These are phyloP conservation scores for Pomatorhinus ruficollis DNA, from an alignment of 2,113 vertebrate genomes.

Conservation along the genomic window DNA sequence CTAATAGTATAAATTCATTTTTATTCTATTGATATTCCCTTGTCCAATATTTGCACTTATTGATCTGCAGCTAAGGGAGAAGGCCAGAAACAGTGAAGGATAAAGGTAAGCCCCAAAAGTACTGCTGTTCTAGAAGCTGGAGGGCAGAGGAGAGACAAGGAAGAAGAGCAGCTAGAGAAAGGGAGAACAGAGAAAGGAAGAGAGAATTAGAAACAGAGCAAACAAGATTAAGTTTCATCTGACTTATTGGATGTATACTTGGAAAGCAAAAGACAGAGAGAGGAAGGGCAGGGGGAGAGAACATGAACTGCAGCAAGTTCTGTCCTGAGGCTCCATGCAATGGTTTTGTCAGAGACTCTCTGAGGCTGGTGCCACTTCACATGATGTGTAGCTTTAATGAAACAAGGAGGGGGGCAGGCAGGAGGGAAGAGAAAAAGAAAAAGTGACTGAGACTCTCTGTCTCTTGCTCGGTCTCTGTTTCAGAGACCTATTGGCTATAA, in stretches of 20 bases:
- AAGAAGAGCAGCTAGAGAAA: background rate
- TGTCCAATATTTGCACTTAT: slow-evolving; percentile 38
- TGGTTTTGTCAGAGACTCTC: slow-evolving; percentile 36
- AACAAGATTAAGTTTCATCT: slow-evolving; percentile 62
- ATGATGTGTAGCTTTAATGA: slow-evolving; percentile 73
- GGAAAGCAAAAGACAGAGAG: slow-evolving; percentile 24
- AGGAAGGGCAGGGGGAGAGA: slow-evolving; percentile 22
- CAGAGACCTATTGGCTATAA: slow-evolving; percentile 61
- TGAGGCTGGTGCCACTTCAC: background rate
- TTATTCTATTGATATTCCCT: slow-evolving; percentile 49
- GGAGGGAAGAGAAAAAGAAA: background rate
- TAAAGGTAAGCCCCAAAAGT: slow-evolving; percentile 48
- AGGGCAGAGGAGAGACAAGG: slow-evolving; percentile 26
- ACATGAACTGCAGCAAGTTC: slow-evolving; percentile 38
- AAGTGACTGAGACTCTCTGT: slow-evolving; percentile 53
- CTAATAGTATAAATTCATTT: slow-evolving; percentile 36
- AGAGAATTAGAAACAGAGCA: slow-evolving; percentile 21
- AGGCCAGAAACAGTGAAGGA: slow-evolving; percentile 65
- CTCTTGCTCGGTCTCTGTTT: slow-evolving; percentile 24
- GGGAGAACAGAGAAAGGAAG: background rate
- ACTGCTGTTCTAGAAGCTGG: slow-evolving; percentile 46
- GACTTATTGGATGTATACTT: slow-evolving; percentile 47
- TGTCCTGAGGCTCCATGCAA: slow-evolving; percentile 54
- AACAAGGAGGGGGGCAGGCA: slow-evolving; percentile 17
- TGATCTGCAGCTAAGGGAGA: slow-evolving; percentile 57